These are phyloP conservation scores for Prunella strophiata DNA, from an alignment of 2,797 vertebrate genomes.

Conservation along the genomic window DNA sequence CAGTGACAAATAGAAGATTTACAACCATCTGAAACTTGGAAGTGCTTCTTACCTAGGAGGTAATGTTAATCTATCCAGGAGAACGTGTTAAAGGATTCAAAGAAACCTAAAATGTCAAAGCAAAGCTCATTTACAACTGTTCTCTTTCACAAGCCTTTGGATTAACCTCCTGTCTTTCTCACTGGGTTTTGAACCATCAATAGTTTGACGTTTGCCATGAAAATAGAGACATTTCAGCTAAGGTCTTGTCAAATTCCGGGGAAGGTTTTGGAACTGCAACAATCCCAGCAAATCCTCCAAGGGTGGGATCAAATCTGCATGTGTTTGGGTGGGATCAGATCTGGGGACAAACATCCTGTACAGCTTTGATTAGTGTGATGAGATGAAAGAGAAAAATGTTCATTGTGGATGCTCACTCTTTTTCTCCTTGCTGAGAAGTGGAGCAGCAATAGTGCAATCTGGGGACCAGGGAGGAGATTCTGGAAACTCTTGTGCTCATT, in stretches of 20 bases:
- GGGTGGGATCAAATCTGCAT: not conserved
- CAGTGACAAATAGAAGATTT: not conserved
- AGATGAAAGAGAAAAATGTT: not conserved
- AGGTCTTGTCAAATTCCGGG: not conserved
- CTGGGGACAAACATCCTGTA: not conserved
- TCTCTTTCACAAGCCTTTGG: not conserved
- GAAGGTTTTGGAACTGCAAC: not conserved
- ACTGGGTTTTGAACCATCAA: not conserved
- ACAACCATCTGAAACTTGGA: constrained; percentile 9
- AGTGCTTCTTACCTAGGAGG: not conserved
- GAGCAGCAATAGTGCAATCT: not conserved
- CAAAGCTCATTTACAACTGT: not conserved
- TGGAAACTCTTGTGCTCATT: not conserved
- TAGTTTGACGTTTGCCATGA: not conserved
- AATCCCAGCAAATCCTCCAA: not conserved
- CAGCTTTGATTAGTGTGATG: not conserved
- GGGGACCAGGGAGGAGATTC: not conserved
- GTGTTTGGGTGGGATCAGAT: not conserved
- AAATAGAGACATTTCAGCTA: not conserved
- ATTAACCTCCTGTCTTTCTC: not conserved
- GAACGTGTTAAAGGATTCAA: not conserved
- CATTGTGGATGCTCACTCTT: not conserved
- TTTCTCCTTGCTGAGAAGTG: not conserved
- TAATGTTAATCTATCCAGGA: not conserved
- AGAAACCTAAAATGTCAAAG: constrained; percentile 5